Evolutionary conservation across 2,797 vertebrate species (phyloP).

Genomic region (Epinephelus malabaricus): DNA sequence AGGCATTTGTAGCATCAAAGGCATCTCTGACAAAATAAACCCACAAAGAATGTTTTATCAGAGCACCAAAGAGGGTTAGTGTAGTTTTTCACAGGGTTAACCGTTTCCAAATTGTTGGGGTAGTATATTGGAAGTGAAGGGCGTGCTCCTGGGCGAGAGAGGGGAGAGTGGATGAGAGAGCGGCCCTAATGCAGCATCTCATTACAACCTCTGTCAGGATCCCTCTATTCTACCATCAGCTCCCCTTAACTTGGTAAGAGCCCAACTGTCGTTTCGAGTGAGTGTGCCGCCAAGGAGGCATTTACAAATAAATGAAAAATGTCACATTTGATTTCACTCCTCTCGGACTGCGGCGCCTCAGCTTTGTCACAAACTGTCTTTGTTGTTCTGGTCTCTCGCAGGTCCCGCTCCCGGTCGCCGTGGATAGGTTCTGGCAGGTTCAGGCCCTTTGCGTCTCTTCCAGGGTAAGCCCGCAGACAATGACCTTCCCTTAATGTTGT

Average conservation of each 20-base stretch:
- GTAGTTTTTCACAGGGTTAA: constrained; percentile 89
- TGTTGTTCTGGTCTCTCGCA: constrained; percentile 90
- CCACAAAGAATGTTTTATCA: constrained; percentile 78
- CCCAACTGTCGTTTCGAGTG: constrained; percentile 95
- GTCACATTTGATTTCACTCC: constrained; percentile 98
- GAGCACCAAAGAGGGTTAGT: constrained; percentile 84
- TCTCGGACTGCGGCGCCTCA: constrained; percentile 89
- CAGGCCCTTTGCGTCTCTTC: constrained; percentile 84
- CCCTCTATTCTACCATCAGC: constrained; percentile 92
- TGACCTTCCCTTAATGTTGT: constrained; percentile 87
- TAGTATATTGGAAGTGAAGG: constrained; percentile 93
- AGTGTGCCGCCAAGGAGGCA: constrained; percentile 94
- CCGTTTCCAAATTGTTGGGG: constrained; percentile 87
- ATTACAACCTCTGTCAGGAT: constrained; percentile 97
- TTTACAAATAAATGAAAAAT: constrained; percentile 99
- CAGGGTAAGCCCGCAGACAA: constrained; percentile 87
- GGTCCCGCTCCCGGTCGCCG: constrained; percentile 86
- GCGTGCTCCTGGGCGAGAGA: constrained; percentile 85
- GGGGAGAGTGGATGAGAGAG: constrained; percentile 88
- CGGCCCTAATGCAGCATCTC: constrained; percentile 94
- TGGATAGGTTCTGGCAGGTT: constrained; percentile 90
- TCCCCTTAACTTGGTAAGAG: constrained; percentile 90
- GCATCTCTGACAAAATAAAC: constrained; percentile 65
- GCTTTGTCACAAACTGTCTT: constrained; percentile 97
- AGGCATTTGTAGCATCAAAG: constrained; percentile 72